A percentile compares a stretch with the other conserved stretches of the same genome.
Evolutionary conservation across 37 sponge, comb jelly and placozoan species (phyloP).

Genomic region (Hexactinellida sp.): DNA sequence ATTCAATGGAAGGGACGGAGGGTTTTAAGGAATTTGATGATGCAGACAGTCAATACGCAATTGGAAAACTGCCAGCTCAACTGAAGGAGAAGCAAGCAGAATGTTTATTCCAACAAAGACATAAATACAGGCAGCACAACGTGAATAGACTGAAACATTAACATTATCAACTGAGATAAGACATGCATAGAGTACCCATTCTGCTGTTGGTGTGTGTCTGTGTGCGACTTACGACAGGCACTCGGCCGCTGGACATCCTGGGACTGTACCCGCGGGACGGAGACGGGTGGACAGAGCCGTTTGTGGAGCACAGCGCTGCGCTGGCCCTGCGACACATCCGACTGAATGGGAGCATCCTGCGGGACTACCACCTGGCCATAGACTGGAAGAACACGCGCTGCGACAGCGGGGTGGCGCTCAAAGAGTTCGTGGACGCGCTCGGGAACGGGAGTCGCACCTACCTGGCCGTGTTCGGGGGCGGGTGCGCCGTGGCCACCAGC

Average conservation of each 20-base stretch:
- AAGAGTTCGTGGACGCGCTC: neutral
- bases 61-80: too few relatives aligned
- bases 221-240: too few relatives aligned
- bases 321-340: neutral
- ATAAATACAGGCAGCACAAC: too few relatives aligned
- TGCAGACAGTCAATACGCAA: too few relatives aligned
- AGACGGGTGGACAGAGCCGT: neutral
- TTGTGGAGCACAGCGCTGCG: neutral
- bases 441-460: neutral
- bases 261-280: neutral
- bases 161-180: too few relatives aligned
- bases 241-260: neutral
- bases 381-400: neutral
- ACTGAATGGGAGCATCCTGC: neutral
- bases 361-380: neutral
- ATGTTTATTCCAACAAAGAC: too few relatives aligned
- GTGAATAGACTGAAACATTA: too few relatives aligned
- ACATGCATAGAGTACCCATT: too few relatives aligned
- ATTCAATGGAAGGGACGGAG: too few relatives aligned
- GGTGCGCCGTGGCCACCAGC: neutral
- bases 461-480: slow-evolving; percentile 1
- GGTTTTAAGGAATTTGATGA: too few relatives aligned
- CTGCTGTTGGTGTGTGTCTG: too few relatives aligned
- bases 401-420: neutral
- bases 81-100: too few relatives aligned